Conservation (phyloP, 2,113 vertebrate species). For the Siphamia tubifer region DNA sequence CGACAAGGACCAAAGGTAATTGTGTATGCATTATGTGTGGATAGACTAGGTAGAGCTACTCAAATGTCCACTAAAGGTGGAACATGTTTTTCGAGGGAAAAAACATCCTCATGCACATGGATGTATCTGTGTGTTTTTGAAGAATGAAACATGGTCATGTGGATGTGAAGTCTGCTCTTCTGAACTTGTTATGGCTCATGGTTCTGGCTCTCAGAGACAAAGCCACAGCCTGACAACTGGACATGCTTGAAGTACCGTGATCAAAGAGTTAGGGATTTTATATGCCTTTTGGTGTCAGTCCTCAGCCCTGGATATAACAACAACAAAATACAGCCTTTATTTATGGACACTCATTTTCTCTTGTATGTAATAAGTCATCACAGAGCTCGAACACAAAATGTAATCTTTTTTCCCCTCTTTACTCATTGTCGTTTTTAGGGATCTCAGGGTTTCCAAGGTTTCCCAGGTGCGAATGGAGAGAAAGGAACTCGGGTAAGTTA, state of each 20-base stretch:
- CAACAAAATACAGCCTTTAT: conserved; percentile 33
- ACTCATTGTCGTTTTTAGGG: conserved; percentile 79
- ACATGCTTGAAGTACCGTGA: conserved; percentile 67
- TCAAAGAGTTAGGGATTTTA: conserved; percentile 70
- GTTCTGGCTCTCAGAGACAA: not conserved
- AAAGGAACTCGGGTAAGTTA: conserved; percentile 92
- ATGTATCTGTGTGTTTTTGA: not conserved
- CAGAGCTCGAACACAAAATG: not conserved
- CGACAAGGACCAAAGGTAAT: conserved; percentile 95
- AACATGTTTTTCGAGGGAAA: not conserved
- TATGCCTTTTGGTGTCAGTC: conserved; percentile 60
- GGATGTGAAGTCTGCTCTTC: not conserved
- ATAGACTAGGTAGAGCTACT: too few species aligned
- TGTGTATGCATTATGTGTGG: not conserved
- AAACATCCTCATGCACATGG: not conserved
- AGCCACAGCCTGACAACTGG: conserved; percentile 26
- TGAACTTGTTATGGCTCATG: conserved; percentile 19
- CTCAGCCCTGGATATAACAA: conserved; percentile 24
- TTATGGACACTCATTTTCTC: conserved; percentile 5
- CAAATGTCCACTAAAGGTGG: too few species aligned
- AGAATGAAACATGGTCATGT: not conserved
- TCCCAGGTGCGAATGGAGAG: conserved; percentile 94
- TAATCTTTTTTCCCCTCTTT: conserved; percentile 20
- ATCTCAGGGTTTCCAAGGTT: conserved; percentile 95
- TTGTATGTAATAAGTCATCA: conserved; percentile 36